Evolutionary conservation across 2,888 invertebrate species (phyloP).

Genomic region (Pristionchus japonicus): DNA sequence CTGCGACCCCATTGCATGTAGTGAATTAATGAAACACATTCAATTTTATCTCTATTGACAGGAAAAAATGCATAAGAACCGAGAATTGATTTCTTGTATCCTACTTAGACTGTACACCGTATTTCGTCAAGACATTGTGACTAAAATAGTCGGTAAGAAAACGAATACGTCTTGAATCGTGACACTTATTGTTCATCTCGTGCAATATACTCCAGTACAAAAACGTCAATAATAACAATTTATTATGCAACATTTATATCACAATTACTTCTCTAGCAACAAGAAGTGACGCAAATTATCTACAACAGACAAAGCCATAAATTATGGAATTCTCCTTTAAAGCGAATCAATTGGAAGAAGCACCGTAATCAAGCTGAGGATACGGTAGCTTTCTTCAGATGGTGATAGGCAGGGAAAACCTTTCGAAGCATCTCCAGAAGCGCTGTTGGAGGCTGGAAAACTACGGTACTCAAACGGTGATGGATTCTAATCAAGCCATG

Average conservation of each 20-base stretch:
- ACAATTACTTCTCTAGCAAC: background rate
- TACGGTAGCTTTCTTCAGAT: slow-evolving; percentile 15
- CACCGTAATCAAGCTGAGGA: slow-evolving; percentile 22
- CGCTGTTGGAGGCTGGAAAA: slow-evolving; percentile 20
- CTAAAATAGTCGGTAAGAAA: background rate
- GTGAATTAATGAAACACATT: no score
- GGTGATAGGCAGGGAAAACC: slow-evolving; percentile 39
- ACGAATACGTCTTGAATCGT: no score
- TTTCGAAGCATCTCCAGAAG: slow-evolving; percentile 34
- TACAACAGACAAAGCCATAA: background rate
- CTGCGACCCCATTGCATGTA: no score
- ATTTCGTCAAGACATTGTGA: no score
- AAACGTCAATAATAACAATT: background rate
- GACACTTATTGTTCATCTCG: no score
- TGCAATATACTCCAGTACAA: background rate
- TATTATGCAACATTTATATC: background rate
- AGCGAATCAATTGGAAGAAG: background rate
- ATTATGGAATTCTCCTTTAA: no score
- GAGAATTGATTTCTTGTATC: no score
- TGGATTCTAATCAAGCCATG: background rate
- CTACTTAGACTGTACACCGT: no score
- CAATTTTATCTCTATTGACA: no score
- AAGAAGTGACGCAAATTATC: background rate
- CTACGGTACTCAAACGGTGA: background rate
- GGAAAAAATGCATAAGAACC: no score